Evolutionary conservation across 2,113 vertebrate species (phyloP), one percentile per base, ranked within the genome.

Genomic region (Neodon shergylaensis): DNA sequence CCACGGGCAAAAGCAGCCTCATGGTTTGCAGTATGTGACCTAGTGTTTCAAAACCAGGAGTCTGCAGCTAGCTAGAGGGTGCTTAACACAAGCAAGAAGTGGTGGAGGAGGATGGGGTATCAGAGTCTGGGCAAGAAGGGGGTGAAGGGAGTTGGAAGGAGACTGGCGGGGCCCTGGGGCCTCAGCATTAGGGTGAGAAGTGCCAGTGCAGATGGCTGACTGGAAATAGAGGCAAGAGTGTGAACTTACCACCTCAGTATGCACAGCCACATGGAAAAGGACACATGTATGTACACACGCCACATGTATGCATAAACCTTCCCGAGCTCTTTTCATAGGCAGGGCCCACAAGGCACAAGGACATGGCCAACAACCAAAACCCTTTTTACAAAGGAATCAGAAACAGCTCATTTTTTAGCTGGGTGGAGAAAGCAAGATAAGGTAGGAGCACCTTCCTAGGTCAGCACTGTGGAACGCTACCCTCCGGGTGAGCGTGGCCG

Each of bases 271-370:
- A 81, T 10, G 52, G 42, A 76, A 90, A 49, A 16, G 36, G 17
- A 61, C 16, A 3, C 0, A 14, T 8, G 49, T 8, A 31, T 4
- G n/a, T 16, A 5, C 4, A 11, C 0, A 28, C 16, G 8, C 36
- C 68, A n/a, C 10, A 31, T 16, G 10, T 33, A 47, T 1, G 3
- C 12, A 63, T 19, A 0, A 1, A n/a, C 5, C n/a, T 54, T 82
- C 3, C 36, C 31, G 49, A 61, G 61, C 44, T 90, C 52, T 22
- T 44, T 82, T 74, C 79, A 44, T 0, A 68, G 68, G 63, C 22
- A 54, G 47, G 58, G 17, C 26, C 26, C 42, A 66, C 58, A 42
- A 10, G 54, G 36, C 81, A 58, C 36, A 42, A 42, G 81, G 86
- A 42, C 2, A 36, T 10, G 44, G 36, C 10, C 4, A 79, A 52